Evolutionary conservation across 2,797 vertebrate species (phyloP).

Genomic region (Macropodus opercularis): DNA sequence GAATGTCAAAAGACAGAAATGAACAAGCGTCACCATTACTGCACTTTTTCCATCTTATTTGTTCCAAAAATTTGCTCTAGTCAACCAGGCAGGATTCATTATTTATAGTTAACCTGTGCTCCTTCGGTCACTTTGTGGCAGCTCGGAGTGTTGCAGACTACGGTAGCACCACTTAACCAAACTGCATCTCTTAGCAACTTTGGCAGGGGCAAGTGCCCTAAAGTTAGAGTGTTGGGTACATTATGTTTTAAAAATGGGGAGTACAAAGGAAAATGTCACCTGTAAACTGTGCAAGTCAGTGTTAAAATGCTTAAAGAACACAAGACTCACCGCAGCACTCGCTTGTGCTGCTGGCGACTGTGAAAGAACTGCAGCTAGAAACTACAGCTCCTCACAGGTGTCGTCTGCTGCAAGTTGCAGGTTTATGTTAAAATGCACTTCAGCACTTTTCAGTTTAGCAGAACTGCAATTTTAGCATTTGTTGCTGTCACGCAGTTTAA

Average conservation of each 20-base stretch:
- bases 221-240: conserved; percentile 47
- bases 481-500: background rate
- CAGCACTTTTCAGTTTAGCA: background rate
- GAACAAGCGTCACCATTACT: background rate
- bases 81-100: conserved; percentile 12
- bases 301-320: conserved; percentile 27
- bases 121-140: conserved; percentile 30
- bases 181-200: conserved; percentile 44
- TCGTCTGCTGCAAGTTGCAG: background rate
- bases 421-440: background rate
- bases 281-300: conserved; percentile 31
- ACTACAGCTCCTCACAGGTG: conserved; percentile 2
- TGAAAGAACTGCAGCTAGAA: conserved; percentile 17
- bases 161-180: conserved; percentile 54
- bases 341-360: conserved; percentile 2
- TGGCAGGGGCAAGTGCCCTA: conserved; percentile 37
- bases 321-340: conserved; percentile 30
- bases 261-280: conserved; percentile 52
- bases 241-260: conserved; percentile 45
- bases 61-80: conserved; percentile 8
- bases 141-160: conserved; percentile 42
- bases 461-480: background rate
- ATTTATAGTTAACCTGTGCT: conserved; percentile 14
- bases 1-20: conserved; percentile 12
- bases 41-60: conserved; percentile 2